Base-by-base conservation (phyloP, 64 coral and sea anemone genomes). In the Actinia equina region DNA sequence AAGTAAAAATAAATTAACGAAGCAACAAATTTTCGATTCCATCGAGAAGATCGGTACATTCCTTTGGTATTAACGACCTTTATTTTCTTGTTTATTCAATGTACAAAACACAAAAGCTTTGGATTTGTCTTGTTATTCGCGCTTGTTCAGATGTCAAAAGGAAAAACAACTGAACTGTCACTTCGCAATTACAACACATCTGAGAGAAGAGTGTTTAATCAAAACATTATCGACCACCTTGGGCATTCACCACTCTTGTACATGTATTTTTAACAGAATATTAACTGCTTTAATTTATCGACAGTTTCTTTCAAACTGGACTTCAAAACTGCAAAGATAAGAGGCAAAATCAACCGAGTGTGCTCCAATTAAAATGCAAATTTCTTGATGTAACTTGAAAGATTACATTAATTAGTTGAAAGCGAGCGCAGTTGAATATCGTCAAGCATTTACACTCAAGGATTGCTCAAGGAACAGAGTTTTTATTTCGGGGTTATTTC, bases 21-120 rank as follows among this genome's bases (percentile, higher is more conserved):
- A 49, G 46, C 4, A 49, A 49, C 7, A 1, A 11, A 12, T 7
- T 57, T 7, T 57, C 11, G 3, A 11, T 14, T 12, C 15, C 0
- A 13, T 53, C 11, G 52, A 11, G 11, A 11, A 53, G 52, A 4
- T 14, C 13, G 15, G 15, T 57, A 57, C 55, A 57, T 57, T 57
- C 55, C 55, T 57, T 57, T 14, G 55, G 55, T 13, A 57, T 57
- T 57, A 57, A 57, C 55, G 13, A 74, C 2, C 23, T 12, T 6
- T 74, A 56, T 74, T 74, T 74, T 74, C 69, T 74, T 74, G 27
- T 74, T 74, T 74, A 41, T 74, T 74, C 22, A 74, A 30, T 74
- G 69, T 74, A 74, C 69, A 74, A 74, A 71, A 60, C 37, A 74
- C 69, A 74, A 42, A 74, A 74, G 69, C 69, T 41, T 41, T 74